Evolutionary conservation across 2,888 invertebrate genomes (phyloP).

Genomic region (Agapostemon virescens): DNA sequence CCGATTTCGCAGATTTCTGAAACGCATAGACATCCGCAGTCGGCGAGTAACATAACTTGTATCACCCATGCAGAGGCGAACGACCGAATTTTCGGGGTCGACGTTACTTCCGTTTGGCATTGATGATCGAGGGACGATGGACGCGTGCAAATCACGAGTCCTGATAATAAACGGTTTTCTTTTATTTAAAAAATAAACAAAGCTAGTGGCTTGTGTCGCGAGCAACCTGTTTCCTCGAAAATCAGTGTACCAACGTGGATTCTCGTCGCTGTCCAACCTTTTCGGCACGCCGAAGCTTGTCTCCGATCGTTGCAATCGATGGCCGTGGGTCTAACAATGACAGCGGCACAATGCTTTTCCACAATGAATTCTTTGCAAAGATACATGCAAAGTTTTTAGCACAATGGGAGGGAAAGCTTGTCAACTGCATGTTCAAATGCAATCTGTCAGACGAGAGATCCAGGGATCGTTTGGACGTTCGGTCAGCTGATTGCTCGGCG

Average conservation of each 20-base stretch:
- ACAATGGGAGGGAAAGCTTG: not conserved
- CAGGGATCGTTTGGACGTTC: not conserved
- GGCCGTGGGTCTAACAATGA: not conserved
- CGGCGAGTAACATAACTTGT: constrained; percentile 28
- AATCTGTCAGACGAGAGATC: not conserved
- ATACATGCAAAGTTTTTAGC: not conserved
- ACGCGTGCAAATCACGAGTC: not conserved
- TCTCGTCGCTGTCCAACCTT: not conserved
- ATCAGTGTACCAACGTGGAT: not conserved
- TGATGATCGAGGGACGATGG: not conserved
- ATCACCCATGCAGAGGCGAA: constrained; percentile 38
- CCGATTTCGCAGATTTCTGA: not conserved
- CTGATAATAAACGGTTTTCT: not conserved
- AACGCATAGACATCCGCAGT: constrained; percentile 10
- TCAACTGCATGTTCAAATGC: not conserved
- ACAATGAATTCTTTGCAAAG: not conserved
- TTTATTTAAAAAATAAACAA: too few species aligned
- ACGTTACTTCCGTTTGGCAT: not conserved
- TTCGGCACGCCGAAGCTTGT: not conserved
- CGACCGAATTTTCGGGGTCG: constrained; percentile 20
- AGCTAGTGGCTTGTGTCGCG: not conserved
- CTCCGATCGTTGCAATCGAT: not conserved
- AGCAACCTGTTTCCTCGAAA: not conserved
- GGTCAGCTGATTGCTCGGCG: not conserved
- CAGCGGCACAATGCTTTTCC: not conserved